phyloP scores from a whole-genome alignment of 2,113 vertebrate genomes.

The Lophius piscatorius region DNA sequence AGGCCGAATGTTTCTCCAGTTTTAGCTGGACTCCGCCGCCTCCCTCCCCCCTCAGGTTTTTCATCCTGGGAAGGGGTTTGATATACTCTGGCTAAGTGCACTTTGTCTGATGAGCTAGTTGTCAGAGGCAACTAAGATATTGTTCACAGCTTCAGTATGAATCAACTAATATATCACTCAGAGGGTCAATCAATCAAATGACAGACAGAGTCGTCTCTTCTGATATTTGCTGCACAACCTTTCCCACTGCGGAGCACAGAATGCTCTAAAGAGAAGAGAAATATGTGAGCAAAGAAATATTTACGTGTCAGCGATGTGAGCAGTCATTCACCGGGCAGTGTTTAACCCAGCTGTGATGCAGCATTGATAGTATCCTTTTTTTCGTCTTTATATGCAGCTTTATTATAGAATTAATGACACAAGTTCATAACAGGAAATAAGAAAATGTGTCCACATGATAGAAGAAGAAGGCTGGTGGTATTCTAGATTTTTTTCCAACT shows the following conservation, averaged over 20 bases:
- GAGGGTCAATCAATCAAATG: slow-evolving; percentile 54
- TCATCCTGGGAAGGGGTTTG: slow-evolving; percentile 40
- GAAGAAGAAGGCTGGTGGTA: too few species aligned
- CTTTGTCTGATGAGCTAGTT: slow-evolving; percentile 69
- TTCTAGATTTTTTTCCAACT: too few species aligned
- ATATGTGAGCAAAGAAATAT: slow-evolving; percentile 7
- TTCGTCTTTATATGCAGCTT: too few species aligned
- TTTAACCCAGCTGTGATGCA: too few species aligned
- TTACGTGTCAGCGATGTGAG: not conserved
- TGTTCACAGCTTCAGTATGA: slow-evolving; percentile 55
- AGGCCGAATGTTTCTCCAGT: slow-evolving; percentile 24
- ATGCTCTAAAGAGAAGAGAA: too few species aligned
- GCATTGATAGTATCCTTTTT: too few species aligned
- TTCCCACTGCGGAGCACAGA: too few species aligned
- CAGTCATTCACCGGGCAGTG: not conserved
- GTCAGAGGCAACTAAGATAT: slow-evolving; percentile 42
- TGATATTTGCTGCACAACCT: slow-evolving; percentile 56
- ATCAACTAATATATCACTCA: slow-evolving; percentile 69
- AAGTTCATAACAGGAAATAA: too few species aligned
- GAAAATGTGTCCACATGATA: too few species aligned
- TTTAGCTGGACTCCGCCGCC: slow-evolving; percentile 10
- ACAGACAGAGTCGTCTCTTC: slow-evolving; percentile 34
- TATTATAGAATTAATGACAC: too few species aligned
- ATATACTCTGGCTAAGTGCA: slow-evolving; percentile 70
- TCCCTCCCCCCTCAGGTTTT: slow-evolving; percentile 19